Evolutionary conservation across 2,113 vertebrate species (phyloP).

Genomic region (Prinia subflava): DNA sequence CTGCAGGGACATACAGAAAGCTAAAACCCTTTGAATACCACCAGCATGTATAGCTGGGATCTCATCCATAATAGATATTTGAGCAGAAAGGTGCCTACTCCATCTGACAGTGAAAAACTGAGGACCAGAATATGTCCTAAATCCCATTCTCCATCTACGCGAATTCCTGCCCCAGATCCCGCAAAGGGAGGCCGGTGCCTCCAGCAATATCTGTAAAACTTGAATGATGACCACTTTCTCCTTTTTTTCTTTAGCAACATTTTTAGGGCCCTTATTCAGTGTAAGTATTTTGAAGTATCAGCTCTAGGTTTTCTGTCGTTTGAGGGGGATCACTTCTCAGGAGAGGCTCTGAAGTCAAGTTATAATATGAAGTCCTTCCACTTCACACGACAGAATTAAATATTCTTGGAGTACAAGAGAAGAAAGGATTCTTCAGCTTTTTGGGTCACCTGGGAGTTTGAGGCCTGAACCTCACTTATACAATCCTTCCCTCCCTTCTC

Average conservation of each 20-base stretch:
- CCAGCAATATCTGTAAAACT: neutral
- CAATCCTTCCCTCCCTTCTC: neutral
- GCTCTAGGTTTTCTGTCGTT: neutral
- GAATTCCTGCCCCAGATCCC: neutral
- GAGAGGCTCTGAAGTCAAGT: neutral
- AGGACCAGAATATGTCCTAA: neutral
- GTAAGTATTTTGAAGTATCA: neutral
- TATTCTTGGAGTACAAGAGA: neutral
- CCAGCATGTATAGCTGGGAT: neutral
- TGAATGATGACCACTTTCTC: neutral
- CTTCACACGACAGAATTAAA: neutral
- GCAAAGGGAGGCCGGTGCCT: neutral
- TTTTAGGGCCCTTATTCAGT: neutral
- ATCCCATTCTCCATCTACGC: neutral
- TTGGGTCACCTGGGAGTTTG: neutral
- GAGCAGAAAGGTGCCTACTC: neutral
- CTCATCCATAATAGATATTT: rapidly evolving
- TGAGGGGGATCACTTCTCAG: neutral
- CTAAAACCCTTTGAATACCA: neutral
- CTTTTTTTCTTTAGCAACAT: neutral
- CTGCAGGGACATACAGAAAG: neutral
- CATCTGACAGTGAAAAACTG: neutral
- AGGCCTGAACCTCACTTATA: neutral
- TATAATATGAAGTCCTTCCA: neutral
- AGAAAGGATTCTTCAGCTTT: neutral